phyloP scores from a whole-genome alignment of 2,888 invertebrate genomes.

The Pristionchus entomophagus region DNA sequence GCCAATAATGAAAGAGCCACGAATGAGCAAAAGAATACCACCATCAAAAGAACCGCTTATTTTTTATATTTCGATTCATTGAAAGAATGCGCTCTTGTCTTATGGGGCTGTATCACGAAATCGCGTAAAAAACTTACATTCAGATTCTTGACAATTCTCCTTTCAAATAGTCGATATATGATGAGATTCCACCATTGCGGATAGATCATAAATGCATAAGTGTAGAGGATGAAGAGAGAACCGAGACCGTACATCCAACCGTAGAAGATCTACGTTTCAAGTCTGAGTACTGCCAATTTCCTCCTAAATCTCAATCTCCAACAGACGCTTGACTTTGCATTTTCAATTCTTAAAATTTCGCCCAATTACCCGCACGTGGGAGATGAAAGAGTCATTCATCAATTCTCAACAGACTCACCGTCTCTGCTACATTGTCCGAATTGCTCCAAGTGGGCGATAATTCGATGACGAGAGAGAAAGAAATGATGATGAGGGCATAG shows the following conservation, averaged over 20 bases:
- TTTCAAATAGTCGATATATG: slow-evolving; percentile 47
- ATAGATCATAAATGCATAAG: slow-evolving; percentile 68
- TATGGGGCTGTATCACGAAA: too few species aligned
- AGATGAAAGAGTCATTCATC: too few species aligned
- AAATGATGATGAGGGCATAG: slow-evolving; percentile 71
- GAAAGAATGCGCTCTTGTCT: too few species aligned
- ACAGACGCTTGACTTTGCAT: neutral
- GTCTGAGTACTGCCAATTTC: neutral
- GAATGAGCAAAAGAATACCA: too few species aligned
- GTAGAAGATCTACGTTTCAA: slow-evolving; percentile 66
- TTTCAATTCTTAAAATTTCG: too few species aligned
- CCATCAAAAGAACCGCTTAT: too few species aligned
- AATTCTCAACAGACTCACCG: too few species aligned
- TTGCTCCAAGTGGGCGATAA: slow-evolving; percentile 69
- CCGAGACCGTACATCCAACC: slow-evolving; percentile 72
- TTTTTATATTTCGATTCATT: too few species aligned
- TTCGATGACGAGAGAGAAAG: slow-evolving; percentile 71
- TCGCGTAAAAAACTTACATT: slow-evolving; percentile 46
- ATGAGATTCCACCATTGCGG: slow-evolving; percentile 10
- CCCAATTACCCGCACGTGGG: too few species aligned
- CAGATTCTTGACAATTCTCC: slow-evolving; percentile 50
- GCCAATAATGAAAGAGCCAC: too few species aligned
- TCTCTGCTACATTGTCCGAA: slow-evolving; percentile 69
- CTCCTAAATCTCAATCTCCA: neutral
- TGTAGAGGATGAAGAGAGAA: slow-evolving; percentile 70